Percentiles rank a stretch among this genome's conserved stretches.
These are phyloP conservation scores for Baccha elongata DNA, from an alignment of 2,888 invertebrate species.

Conservation along the genomic window DNA sequence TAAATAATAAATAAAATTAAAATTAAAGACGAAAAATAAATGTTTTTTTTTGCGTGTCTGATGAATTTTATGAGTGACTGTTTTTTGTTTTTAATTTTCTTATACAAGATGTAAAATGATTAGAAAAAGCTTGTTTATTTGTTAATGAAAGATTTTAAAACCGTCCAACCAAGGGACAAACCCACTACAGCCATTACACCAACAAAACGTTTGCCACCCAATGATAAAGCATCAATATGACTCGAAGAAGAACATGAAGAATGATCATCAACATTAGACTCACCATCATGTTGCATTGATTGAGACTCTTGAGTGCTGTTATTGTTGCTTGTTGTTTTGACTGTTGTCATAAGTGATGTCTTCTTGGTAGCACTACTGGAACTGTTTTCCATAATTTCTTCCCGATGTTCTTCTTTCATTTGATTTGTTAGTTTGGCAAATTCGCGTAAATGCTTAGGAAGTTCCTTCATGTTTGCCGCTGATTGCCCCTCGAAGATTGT, in stretches of 20 bases:
- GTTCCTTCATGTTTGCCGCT: conserved; percentile 85
- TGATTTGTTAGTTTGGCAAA: conserved; percentile 85
- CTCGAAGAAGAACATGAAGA: conserved; percentile 59
- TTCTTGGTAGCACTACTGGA: conserved; percentile 79
- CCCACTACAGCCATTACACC: conserved; percentile 80
- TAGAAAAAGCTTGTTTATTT: conserved; percentile 74
- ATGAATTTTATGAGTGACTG: conserved; percentile 26
- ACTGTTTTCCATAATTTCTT: conserved; percentile 77
- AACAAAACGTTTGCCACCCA: conserved; percentile 82
- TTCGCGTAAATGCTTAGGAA: conserved; percentile 91
- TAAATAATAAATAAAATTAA: neutral
- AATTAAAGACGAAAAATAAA: neutral
- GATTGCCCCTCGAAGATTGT: conserved; percentile 87
- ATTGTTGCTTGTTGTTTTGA: conserved; percentile 75
- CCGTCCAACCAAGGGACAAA: conserved; percentile 79
- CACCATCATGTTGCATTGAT: conserved; percentile 82
- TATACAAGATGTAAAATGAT: conserved; percentile 25
- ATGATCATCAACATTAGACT: conserved; percentile 79
- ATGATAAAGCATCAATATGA: conserved; percentile 69
- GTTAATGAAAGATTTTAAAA: conserved; percentile 76
- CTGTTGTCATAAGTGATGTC: conserved; percentile 79
- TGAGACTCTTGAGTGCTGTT: conserved; percentile 18
- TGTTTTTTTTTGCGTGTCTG: neutral
- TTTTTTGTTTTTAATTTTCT: conserved; percentile 22
- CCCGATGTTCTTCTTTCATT: conserved; percentile 77